phyloP scores from a whole-genome alignment of 2,888 invertebrate species.

The Nemoura dubitans region DNA sequence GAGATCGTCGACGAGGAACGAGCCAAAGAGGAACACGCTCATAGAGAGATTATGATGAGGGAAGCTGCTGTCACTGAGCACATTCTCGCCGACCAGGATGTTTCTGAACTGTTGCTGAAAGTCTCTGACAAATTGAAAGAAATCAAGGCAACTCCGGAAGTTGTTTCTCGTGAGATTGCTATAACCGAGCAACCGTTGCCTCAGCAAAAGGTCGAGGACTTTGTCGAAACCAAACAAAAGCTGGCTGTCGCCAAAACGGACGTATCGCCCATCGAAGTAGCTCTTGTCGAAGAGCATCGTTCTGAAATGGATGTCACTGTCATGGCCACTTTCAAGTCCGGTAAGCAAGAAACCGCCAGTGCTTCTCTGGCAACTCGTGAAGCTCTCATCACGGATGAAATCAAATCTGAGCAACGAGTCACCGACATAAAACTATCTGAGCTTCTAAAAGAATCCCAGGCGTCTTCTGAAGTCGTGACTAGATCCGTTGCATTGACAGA shows the following conservation, averaged over 20 bases:
- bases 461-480: conserved; percentile 39
- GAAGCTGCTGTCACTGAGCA: conserved; percentile 44
- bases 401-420: conserved; percentile 22
- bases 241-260: conserved; percentile 37
- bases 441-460: conserved; percentile 34
- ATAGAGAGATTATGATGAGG: conserved; percentile 26
- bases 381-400: conserved; percentile 40
- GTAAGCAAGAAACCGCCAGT: conserved; percentile 33
- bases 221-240: conserved; percentile 7
- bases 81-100: conserved; percentile 35
- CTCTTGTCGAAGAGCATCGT: conserved; percentile 30
- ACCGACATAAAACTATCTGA: conserved; percentile 26
- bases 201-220: conserved; percentile 36
- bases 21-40: neutral
- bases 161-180: conserved; percentile 44
- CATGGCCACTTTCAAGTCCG: neutral
- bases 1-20: neutral
- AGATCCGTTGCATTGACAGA: conserved; percentile 44
- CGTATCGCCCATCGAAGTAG: conserved; percentile 41
- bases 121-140: conserved; percentile 29
- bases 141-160: conserved; percentile 39
- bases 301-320: conserved; percentile 9
- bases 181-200: conserved; percentile 41
- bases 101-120: conserved; percentile 28
- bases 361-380: conserved; percentile 20